phyloP scores from a whole-genome alignment of 2,888 invertebrate genomes.

The Sympetrum striolatum region DNA sequence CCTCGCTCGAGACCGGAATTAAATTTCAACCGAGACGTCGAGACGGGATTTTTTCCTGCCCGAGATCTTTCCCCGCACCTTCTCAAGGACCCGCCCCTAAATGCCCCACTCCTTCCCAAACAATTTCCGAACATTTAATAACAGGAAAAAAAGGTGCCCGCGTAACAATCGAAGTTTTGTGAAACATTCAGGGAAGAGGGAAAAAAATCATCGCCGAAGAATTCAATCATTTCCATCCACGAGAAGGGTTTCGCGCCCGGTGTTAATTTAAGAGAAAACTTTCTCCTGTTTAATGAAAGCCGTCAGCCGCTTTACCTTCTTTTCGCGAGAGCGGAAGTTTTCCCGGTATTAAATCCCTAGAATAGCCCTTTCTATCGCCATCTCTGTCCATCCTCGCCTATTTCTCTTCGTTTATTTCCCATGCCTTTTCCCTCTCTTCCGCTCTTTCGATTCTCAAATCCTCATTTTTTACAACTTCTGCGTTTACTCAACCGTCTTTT shows the following conservation, averaged over 20 bases:
- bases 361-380: neutral
- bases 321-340: neutral
- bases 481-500: neutral
- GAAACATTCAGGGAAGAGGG: neutral
- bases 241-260: neutral
- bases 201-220: neutral
- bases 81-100: neutral
- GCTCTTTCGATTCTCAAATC: neutral
- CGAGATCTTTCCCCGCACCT: neutral
- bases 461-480: neutral
- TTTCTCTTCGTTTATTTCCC: neutral
- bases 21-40: slow-evolving; percentile 7
- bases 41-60: neutral
- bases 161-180: neutral
- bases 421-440: neutral
- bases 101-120: neutral
- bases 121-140: neutral
- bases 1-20: neutral
- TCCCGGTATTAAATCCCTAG: neutral
- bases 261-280: slow-evolving; percentile 1
- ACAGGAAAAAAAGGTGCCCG: neutral
- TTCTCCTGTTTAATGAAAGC: slow-evolving; percentile 5
- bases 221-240: neutral
- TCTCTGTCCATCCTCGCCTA: neutral
- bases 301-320: neutral